A percentile compares a stretch with the other conserved stretches of the same genome.
Conservation (phyloP, 2,888 invertebrate genomes). For the Phaedon cochleariae region DNA sequence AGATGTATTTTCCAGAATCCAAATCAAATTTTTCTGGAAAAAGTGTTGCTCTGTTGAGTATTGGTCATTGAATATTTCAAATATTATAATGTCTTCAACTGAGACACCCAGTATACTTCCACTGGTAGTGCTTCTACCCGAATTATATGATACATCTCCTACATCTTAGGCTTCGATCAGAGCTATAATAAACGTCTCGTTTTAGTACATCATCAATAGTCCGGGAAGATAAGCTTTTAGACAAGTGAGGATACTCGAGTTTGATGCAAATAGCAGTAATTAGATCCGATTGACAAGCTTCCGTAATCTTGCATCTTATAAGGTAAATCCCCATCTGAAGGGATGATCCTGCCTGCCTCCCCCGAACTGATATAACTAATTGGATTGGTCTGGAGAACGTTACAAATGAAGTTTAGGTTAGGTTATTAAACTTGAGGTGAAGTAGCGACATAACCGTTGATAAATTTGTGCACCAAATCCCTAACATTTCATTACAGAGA, state of each 20-base stretch:
- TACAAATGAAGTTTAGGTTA: constrained; percentile 23
- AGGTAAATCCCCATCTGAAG: constrained; percentile 39
- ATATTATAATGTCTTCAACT: no score
- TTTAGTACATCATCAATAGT: not conserved
- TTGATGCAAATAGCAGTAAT: constrained; percentile 45
- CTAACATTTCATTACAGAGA: not conserved
- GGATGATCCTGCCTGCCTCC: constrained; percentile 11
- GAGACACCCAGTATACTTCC: no score
- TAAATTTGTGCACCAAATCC: not conserved
- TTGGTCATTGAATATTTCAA: no score
- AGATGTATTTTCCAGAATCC: no score
- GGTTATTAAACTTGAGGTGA: constrained; percentile 16
- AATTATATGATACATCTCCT: no score
- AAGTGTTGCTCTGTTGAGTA: no score
- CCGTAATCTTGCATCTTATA: constrained; percentile 35
- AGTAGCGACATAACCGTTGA: constrained; percentile 7
- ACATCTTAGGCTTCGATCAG: no score
- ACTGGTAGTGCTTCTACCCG: no score
- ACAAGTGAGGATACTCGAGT: constrained; percentile 19
- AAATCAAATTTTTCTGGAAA: no score
- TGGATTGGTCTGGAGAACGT: constrained; percentile 25
- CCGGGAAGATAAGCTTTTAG: constrained; percentile 1
- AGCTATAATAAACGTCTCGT: not conserved
- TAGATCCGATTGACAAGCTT: constrained; percentile 43
- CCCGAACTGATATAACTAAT: constrained; percentile 24